phyloP scores from a whole-genome alignment of 30 jellyfish, hydroid and myxozoan genomes.

The Aurelia aurita region DNA sequence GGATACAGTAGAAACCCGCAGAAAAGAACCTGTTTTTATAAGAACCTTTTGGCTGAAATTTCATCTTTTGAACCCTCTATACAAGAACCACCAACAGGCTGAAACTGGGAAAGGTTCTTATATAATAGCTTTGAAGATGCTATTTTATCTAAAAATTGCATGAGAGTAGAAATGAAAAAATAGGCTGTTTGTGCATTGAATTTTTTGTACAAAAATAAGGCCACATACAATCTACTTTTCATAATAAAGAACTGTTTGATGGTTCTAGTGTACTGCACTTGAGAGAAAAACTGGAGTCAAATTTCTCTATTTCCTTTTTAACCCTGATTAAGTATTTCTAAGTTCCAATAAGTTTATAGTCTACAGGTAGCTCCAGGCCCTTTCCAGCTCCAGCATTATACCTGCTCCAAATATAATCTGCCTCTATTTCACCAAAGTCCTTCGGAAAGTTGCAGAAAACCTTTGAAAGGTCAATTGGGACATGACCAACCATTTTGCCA shows the following conservation, averaged over 20 bases:
- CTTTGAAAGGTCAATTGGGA: slow-evolving; percentile 12
- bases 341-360: slow-evolving; percentile 8
- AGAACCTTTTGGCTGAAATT: too few species aligned
- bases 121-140: too few species aligned
- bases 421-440: slow-evolving; percentile 18
- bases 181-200: neutral
- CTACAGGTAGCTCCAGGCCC: slow-evolving; percentile 25
- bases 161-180: too few species aligned
- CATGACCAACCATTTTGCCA: slow-evolving; percentile 27
- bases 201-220: neutral
- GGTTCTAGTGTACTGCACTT: neutral
- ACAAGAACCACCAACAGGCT: too few species aligned
- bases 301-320: neutral
- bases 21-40: too few species aligned
- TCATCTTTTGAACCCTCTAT: too few species aligned
- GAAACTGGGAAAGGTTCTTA: too few species aligned
- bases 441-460: slow-evolving; percentile 4
- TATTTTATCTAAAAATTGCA: too few species aligned
- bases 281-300: neutral
- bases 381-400: slow-evolving; percentile 23
- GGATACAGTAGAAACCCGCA: too few species aligned
- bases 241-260: neutral
- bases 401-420: neutral
- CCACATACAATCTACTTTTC: neutral
- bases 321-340: neutral